phyloP scores from a whole-genome alignment of 2,113 vertebrate species.

The Nibea albiflora region DNA sequence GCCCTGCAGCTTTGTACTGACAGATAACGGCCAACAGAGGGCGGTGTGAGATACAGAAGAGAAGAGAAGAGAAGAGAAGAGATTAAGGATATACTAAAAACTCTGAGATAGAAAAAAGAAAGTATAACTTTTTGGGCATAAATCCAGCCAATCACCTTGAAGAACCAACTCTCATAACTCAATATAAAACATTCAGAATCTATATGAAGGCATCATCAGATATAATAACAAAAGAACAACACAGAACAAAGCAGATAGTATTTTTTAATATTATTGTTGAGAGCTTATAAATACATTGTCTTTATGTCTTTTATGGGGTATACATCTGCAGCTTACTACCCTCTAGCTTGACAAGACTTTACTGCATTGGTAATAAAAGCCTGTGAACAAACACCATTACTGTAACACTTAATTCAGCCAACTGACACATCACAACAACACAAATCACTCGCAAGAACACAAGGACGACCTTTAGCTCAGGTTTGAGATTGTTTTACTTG shows the following conservation, averaged over 20 bases:
- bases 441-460: slow-evolving; percentile 8
- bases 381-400: slow-evolving; percentile 33
- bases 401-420: neutral
- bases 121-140: neutral
- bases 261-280: neutral
- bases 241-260: neutral
- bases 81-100: neutral
- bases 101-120: neutral
- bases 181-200: neutral
- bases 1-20: slow-evolving; percentile 54
- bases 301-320: slow-evolving; percentile 10
- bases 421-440: neutral
- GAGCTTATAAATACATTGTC: neutral
- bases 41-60: neutral
- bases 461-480: neutral
- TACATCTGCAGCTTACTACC: neutral
- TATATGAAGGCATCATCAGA: neutral
- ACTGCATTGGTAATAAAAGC: slow-evolving; percentile 20
- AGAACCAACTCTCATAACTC: neutral
- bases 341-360: neutral
- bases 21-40: slow-evolving; percentile 43
- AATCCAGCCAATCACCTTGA: neutral
- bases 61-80: neutral
- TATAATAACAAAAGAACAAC: neutral
- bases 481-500: neutral